These are phyloP conservation scores for Crotalus horridus DNA, from an alignment of 2,113 vertebrate genomes.

Conservation along the genomic window DNA sequence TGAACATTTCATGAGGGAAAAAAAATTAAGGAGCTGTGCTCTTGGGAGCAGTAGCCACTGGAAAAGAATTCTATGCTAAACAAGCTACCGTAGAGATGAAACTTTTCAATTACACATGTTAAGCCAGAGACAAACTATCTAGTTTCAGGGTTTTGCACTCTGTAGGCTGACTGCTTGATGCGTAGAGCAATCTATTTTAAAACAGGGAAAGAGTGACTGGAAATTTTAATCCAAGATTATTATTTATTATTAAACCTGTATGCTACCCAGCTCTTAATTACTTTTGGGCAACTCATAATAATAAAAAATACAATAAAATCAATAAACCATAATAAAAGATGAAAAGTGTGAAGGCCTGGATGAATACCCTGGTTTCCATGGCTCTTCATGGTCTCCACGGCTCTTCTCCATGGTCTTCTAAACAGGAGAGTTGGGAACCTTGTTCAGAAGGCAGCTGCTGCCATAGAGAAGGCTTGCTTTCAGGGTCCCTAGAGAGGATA, in stretches of 20 bases:
- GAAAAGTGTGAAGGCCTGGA: neutral
- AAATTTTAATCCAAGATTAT: neutral
- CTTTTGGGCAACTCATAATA: neutral
- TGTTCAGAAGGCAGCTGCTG: neutral
- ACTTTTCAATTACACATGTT: neutral
- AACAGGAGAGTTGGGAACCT: neutral
- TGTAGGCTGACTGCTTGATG: neutral
- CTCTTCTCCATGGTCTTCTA: neutral
- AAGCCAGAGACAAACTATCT: neutral
- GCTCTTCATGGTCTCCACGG: neutral
- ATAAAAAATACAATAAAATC: neutral
- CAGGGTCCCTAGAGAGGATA: neutral
- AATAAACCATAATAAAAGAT: neutral
- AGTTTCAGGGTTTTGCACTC: neutral
- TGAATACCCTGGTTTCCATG: neutral
- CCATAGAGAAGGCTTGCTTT: neutral
- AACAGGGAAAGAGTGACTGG: neutral
- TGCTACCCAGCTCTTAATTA: neutral
- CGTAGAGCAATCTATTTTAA: neutral
- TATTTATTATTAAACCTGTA: neutral
- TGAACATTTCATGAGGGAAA: neutral
- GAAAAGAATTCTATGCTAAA: neutral
- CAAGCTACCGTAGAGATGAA: neutral
- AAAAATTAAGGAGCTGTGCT: neutral
- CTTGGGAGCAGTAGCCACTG: neutral